These are phyloP conservation scores for Anguilla japonica DNA, from an alignment of 2,113 vertebrate genomes.

Conservation along the genomic window DNA sequence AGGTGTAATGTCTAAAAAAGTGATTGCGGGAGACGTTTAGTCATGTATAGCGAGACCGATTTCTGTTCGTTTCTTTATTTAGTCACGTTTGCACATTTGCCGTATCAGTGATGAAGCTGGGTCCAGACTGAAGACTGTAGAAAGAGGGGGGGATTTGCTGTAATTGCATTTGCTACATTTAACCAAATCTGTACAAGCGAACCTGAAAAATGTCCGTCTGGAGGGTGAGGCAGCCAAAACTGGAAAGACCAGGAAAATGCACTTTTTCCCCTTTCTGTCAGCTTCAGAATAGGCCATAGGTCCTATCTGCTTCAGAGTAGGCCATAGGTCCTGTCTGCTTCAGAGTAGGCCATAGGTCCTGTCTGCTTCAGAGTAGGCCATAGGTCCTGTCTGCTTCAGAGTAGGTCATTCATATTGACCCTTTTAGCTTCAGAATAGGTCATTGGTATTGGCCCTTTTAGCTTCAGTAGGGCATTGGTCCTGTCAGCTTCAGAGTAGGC, in stretches of 20 bases:
- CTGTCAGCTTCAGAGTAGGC: not conserved
- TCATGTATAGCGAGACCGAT: not conserved
- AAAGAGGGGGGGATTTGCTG: not conserved
- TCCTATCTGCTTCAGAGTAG: conserved; percentile 1
- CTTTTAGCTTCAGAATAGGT: too few relatives aligned
- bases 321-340: too few relatives aligned
- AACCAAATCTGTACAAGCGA: conserved; percentile 30
- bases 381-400: not conserved
- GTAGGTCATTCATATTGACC: too few relatives aligned
- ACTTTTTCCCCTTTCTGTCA: too few relatives aligned
- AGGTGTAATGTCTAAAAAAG: conserved; percentile 2
- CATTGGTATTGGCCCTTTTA: too few relatives aligned
- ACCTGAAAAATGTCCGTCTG: not conserved
- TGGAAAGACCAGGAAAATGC: not conserved
- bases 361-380: too few relatives aligned
- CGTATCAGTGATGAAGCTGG: not conserved
- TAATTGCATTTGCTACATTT: conserved; percentile 26
- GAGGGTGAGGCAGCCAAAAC: not conserved
- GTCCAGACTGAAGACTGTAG: not conserved
- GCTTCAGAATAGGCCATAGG: too few relatives aligned
- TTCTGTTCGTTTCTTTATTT: not conserved
- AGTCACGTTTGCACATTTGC: not conserved
- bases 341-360: too few relatives aligned
- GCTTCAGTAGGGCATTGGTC: too few relatives aligned
- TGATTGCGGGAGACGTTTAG: not conserved